Base-by-base conservation (phyloP, 1,140 invertebrate genomes). In the Paralvinella palmiformis region DNA sequence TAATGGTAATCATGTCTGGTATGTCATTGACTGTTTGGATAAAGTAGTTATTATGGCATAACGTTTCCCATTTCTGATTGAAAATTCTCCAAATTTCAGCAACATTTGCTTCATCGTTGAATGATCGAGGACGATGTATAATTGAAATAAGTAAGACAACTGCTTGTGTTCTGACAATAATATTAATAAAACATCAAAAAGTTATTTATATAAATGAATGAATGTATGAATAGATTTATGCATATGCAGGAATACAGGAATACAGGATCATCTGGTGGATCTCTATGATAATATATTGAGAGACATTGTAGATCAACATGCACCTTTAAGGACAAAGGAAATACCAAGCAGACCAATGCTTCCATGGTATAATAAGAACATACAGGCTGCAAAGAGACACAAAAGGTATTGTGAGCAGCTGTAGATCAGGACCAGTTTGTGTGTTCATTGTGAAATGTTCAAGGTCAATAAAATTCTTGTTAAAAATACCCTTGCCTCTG, bases 171-270 rank as follows among this genome's bases (percentile, higher is more conserved):
- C 45, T 24, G 27, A 22, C 45, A 15, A 48, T 48, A 7, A 48
- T 48, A 24, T n/a, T 48, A 48, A 48, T 48, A 15, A 48, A 48
- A 22, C 45, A 48, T 48, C 45, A 48, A 24, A 48, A 48, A 48
- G 45, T 6, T 0, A 48, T 22, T 48, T 48, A 22, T 48, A n/a
- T n/a, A 24, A 4, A 22, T 4, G 15, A 22, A 22, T 48, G 3
- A 5, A n/a, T 48, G 27, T n/a, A 24, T 3, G 5, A 48, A 24
- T 48, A n/a, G 45, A 48, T 4, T 15, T n/a, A 48, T 15, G 45
- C 45, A 22, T n/a, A 22, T 15, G 20, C 3, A 3, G 27, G 15
- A 15, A 48, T 5, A n/a, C 27, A 3, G 20, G 20, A 48, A 48
- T 48, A 22, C 5, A 48, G 27, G n/a, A 48, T 24, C n/a, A 3